Conservation (phyloP, 2,797 vertebrate species). For the Rhyacichthys aspro region DNA sequence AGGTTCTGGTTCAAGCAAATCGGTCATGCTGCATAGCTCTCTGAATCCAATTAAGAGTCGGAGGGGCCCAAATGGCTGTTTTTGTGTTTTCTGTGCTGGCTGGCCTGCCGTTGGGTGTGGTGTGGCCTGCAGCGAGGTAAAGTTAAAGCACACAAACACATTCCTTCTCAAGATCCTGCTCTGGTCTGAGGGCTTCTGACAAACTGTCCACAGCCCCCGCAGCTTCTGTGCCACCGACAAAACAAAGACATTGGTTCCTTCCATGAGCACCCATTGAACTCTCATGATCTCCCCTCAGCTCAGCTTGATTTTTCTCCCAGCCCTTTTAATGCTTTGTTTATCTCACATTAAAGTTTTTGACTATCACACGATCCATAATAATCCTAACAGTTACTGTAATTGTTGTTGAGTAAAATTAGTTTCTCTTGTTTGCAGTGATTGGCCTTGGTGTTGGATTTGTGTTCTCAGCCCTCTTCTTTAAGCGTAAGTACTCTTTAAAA, state of each 20-base stretch:
- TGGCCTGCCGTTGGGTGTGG: conserved; percentile 72
- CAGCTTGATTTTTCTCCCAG: conserved; percentile 16
- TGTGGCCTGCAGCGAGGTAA: conserved; percentile 72
- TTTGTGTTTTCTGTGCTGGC: conserved; percentile 71
- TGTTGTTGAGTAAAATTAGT: too few relatives aligned
- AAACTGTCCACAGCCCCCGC: not conserved
- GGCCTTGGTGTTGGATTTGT: conserved; percentile 88
- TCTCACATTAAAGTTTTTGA: conserved; percentile 2
- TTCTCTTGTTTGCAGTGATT: conserved; percentile 76
- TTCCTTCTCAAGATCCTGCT: conserved; percentile 67
- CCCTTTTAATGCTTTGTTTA: conserved; percentile 29
- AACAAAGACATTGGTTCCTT: conserved; percentile 7
- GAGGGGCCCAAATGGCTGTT: conserved; percentile 75
- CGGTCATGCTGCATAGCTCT: conserved; percentile 77
- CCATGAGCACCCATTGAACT: conserved; percentile 23
- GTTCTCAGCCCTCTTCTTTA: conserved; percentile 90
- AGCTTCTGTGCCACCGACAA: conserved; percentile 13
- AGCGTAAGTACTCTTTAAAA: conserved; percentile 85
- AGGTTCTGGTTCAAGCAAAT: conserved; percentile 66
- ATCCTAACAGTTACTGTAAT: too few relatives aligned
- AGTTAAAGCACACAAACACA: conserved; percentile 73
- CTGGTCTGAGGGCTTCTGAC: conserved; percentile 35
- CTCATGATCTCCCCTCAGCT: conserved; percentile 15
- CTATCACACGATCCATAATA: conserved; percentile 18
- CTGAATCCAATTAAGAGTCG: conserved; percentile 80